phyloP scores from a whole-genome alignment of 2,797 vertebrate species.

The Phataginus tetradactyla region DNA sequence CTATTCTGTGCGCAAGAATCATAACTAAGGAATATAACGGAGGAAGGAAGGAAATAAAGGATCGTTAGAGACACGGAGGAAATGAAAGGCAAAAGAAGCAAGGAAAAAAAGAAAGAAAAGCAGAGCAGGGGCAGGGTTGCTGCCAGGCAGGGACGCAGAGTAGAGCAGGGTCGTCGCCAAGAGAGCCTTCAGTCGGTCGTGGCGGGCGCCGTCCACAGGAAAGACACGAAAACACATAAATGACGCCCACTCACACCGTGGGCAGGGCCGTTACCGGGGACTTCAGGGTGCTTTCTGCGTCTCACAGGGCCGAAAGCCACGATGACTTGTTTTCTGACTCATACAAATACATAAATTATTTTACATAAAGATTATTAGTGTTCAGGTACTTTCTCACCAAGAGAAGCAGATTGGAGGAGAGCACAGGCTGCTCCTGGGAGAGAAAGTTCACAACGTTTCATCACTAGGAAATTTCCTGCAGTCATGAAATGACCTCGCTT shows the following conservation, averaged over 20 bases:
- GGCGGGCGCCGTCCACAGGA: background rate
- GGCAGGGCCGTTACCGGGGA: no score
- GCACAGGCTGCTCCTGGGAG: accelerated
- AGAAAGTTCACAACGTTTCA: background rate
- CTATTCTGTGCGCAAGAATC: background rate
- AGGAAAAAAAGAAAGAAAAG: background rate
- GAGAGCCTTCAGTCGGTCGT: background rate
- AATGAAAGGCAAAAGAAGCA: background rate
- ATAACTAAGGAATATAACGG: background rate
- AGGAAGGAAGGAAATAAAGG: background rate
- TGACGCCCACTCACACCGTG: background rate
- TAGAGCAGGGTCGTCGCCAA: accelerated
- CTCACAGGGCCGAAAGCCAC: accelerated
- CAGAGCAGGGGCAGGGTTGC: background rate
- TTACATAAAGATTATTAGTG: no score
- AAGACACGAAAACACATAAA: accelerated
- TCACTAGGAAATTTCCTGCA: background rate
- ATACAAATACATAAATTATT: background rate
- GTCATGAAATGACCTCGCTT: background rate
- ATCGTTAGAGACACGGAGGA: background rate
- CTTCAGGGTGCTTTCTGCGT: background rate
- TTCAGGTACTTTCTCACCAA: background rate
- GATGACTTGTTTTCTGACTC: accelerated
- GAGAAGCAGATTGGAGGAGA: background rate
- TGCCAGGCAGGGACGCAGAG: accelerated